Evolutionary conservation across 2,797 vertebrate species (phyloP).

Genomic region (Acrocephalus scirpaceus): DNA sequence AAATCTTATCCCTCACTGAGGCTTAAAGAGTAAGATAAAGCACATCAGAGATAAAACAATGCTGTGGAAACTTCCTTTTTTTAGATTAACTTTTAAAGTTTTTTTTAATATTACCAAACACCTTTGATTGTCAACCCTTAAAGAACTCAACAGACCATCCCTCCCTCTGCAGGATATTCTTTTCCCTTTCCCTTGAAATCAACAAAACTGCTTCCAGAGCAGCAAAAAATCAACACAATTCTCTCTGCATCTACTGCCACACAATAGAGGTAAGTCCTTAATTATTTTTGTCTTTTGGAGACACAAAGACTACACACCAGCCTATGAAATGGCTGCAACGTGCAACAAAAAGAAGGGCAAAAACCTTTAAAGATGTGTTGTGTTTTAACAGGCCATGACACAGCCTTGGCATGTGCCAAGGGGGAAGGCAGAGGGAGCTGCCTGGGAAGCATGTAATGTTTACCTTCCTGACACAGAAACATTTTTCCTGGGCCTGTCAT

Average conservation of each 20-base stretch:
- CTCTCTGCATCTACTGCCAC: neutral
- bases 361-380: neutral
- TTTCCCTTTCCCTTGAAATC: neutral
- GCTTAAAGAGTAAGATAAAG: neutral
- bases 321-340: neutral
- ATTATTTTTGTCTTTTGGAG: neutral
- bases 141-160: neutral
- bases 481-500: slow-evolving; percentile 28
- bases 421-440: neutral
- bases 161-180: neutral
- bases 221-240: neutral
- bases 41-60: neutral
- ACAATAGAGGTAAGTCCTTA: neutral
- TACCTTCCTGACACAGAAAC: slow-evolving; percentile 30
- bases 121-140: neutral
- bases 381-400: slow-evolving; percentile 26
- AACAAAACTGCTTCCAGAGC: neutral
- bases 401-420: slow-evolving; percentile 11
- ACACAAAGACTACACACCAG: neutral
- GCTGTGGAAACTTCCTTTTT: neutral
- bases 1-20: neutral
- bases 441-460: slow-evolving; percentile 4
- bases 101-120: neutral
- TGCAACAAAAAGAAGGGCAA: neutral
- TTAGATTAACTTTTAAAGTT: neutral